These are phyloP conservation scores for Gallinago solitaria DNA, from an alignment of 2,797 vertebrate genomes.

Conservation along the genomic window DNA sequence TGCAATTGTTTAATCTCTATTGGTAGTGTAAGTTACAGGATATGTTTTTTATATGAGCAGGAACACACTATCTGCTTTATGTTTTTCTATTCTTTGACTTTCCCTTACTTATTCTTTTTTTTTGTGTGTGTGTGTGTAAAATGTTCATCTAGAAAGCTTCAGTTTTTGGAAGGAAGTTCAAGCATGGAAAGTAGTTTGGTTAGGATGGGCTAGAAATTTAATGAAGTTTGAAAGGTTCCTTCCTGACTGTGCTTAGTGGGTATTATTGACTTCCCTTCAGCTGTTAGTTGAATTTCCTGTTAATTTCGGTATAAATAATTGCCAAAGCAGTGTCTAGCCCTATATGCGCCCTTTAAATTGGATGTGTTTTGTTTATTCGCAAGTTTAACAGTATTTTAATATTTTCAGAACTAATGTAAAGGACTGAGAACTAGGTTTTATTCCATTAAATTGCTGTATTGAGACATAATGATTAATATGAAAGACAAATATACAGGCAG, in stretches of 20 bases:
- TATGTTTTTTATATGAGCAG: neutral
- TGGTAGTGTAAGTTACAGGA: neutral
- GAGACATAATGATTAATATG: neutral
- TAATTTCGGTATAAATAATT: slow-evolving; percentile 19
- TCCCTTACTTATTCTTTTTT: neutral
- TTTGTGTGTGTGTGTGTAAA: neutral
- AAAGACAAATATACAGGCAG: neutral
- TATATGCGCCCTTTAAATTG: neutral
- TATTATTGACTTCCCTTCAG: slow-evolving; percentile 56
- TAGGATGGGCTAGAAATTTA: slow-evolving; percentile 22
- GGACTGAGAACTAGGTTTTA: neutral
- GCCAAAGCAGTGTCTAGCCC: neutral
- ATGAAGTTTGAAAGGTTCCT: slow-evolving; percentile 61
- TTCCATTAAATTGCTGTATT: neutral
- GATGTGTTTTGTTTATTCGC: neutral
- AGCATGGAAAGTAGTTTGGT: slow-evolving; percentile 42
- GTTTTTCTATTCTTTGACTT: neutral
- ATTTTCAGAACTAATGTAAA: neutral
- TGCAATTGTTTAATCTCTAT: neutral
- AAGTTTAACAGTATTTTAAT: neutral
- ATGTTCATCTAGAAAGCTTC: neutral
- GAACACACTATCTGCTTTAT: neutral
- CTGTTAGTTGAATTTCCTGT: slow-evolving; percentile 50
- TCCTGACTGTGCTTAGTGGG: slow-evolving; percentile 38
- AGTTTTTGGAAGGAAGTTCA: slow-evolving; percentile 48